phyloP scores from a whole-genome alignment of 2,113 vertebrate genomes.

The Tachycineta bicolor region DNA sequence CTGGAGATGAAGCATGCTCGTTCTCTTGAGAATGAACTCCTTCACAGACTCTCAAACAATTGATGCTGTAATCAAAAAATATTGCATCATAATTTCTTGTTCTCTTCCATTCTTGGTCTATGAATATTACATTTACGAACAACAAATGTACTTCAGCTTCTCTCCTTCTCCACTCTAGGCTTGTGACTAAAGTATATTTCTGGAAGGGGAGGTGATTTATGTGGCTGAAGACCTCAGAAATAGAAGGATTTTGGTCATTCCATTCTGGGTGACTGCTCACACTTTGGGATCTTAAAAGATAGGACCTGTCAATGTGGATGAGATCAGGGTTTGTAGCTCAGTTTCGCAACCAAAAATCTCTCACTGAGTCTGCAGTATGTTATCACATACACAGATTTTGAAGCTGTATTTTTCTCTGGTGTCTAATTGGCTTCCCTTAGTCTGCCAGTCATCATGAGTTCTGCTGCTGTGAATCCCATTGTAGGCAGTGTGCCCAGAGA shows the following conservation, averaged over 20 bases:
- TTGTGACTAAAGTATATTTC: background rate
- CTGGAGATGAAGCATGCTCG: background rate
- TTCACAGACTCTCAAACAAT: background rate
- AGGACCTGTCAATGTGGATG: background rate
- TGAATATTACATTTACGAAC: background rate
- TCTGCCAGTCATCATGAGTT: background rate
- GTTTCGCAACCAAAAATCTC: background rate
- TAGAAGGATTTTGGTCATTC: background rate
- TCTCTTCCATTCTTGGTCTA: background rate
- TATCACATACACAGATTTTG: background rate
- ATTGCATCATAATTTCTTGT: background rate
- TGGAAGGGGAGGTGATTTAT: background rate
- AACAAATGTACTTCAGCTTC: background rate
- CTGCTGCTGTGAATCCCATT: background rate
- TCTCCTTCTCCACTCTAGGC: background rate
- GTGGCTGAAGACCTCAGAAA: background rate
- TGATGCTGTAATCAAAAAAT: background rate
- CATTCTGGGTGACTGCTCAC: background rate
- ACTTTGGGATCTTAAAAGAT: background rate
- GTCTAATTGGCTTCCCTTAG: background rate
- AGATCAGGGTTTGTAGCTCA: background rate
- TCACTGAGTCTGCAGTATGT: background rate
- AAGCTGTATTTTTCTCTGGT: background rate
- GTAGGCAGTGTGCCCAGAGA: background rate
- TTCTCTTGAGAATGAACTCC: background rate